Evolutionary conservation across 1,140 invertebrate genomes (phyloP).

Genomic region (Anagrus nilaparvatae): DNA sequence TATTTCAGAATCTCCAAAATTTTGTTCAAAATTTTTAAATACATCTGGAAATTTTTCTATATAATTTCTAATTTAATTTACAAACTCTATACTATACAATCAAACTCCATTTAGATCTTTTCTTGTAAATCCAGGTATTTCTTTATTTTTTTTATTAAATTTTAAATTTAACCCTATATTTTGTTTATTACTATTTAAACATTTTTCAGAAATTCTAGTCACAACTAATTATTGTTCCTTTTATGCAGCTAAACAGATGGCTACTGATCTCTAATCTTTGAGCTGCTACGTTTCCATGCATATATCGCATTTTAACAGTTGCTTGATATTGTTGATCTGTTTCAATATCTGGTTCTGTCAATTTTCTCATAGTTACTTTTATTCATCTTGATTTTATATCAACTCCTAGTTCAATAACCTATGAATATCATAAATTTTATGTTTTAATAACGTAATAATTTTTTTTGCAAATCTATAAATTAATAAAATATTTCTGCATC

Average conservation of each 20-base stretch:
- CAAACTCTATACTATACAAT: slow-evolving; percentile 70
- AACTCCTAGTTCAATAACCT: slow-evolving; percentile 36
- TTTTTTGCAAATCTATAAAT: slow-evolving; percentile 1
- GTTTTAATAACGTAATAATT: too few relatives aligned
- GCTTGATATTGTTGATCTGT: slow-evolving; percentile 19
- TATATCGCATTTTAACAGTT: slow-evolving; percentile 24
- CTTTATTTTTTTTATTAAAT: slow-evolving; percentile 66
- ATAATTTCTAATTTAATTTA: slow-evolving; percentile 62
- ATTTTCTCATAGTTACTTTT: slow-evolving; percentile 42
- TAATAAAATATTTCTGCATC: slow-evolving; percentile 1
- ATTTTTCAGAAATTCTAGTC: slow-evolving; percentile 24
- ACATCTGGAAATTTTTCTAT: slow-evolving; percentile 62
- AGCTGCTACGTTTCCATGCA: slow-evolving; percentile 33
- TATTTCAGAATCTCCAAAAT: slow-evolving; percentile 42
- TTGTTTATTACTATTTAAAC: slow-evolving; percentile 44
- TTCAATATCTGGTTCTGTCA: slow-evolving; percentile 41
- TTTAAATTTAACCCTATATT: slow-evolving; percentile 91
- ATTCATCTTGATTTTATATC: slow-evolving; percentile 43
- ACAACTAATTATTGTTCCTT: slow-evolving; percentile 67
- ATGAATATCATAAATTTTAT: too few relatives aligned
- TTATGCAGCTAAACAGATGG: slow-evolving; percentile 69
- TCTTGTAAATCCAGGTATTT: slow-evolving; percentile 72
- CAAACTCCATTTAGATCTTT: slow-evolving; percentile 58
- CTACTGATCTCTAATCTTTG: slow-evolving; percentile 52
- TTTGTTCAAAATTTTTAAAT: slow-evolving; percentile 50